Conservation (phyloP, 2,888 invertebrate species). For the Chrysolina haemoptera region DNA sequence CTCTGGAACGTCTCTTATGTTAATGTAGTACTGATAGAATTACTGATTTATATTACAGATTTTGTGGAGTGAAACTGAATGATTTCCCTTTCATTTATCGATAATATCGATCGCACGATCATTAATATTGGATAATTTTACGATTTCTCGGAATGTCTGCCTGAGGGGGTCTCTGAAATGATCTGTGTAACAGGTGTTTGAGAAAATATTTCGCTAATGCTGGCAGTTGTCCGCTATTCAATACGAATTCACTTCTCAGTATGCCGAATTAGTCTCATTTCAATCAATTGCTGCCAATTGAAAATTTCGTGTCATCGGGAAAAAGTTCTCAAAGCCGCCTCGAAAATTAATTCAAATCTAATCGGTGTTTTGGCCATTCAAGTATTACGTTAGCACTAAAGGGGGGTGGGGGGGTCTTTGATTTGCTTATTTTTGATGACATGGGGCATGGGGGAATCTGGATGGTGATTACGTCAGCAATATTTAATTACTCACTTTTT, state of each 20-base stretch:
- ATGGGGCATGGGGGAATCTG: too few species aligned
- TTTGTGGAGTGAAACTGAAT: conserved; percentile 39
- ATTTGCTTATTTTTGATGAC: too few species aligned
- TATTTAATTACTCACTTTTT: too few species aligned
- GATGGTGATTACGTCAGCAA: too few species aligned
- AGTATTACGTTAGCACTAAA: too few species aligned
- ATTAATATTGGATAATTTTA: conserved; percentile 30
- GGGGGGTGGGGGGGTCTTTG: too few species aligned
- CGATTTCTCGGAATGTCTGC: conserved; percentile 3
- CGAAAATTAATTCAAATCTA: too few species aligned
- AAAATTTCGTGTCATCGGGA: too few species aligned
- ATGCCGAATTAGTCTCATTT: not conserved
- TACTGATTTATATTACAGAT: conserved; percentile 53
- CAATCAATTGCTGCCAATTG: too few species aligned
- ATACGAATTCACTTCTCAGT: not conserved
- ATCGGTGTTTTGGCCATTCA: too few species aligned
- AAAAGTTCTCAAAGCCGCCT: too few species aligned
- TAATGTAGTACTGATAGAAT: conserved; percentile 58
- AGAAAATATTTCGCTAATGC: conserved; percentile 1
- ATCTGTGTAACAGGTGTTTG: conserved; percentile 23
- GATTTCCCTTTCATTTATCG: conserved; percentile 38
- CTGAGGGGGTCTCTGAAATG: not conserved
- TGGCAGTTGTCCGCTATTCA: not conserved
- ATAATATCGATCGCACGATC: conserved; percentile 29
- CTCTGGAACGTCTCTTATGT: conserved; percentile 53